phyloP scores from a whole-genome alignment of 2,888 invertebrate species.

The Rhorus exstirpatorius region DNA sequence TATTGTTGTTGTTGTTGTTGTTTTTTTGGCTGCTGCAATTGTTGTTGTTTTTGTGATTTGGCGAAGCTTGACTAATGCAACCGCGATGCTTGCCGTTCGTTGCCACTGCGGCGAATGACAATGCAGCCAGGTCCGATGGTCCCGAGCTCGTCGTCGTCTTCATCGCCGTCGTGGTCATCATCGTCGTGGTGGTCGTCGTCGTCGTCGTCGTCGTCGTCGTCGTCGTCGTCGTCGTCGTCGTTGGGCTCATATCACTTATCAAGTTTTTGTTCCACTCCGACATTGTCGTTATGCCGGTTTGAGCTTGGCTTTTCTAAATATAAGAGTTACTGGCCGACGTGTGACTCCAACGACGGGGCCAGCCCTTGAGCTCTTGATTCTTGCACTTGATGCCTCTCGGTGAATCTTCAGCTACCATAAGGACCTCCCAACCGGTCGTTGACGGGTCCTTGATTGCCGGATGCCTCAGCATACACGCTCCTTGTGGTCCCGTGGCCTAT shows the following conservation, averaged over 20 bases:
- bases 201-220: background rate
- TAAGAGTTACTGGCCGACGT: slow-evolving; percentile 78
- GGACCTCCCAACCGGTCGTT: slow-evolving; percentile 79
- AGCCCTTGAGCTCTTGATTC: slow-evolving; percentile 83
- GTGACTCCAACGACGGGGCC: slow-evolving; percentile 84
- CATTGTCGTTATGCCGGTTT: slow-evolving; percentile 58
- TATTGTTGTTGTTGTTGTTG: slow-evolving; percentile 70
- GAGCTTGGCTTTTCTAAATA: slow-evolving; percentile 78
- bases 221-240: slow-evolving; percentile 52
- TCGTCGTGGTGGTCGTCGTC: background rate
- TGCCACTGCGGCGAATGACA: no score
- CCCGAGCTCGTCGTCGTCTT: no score
- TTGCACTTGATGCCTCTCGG: slow-evolving; percentile 76
- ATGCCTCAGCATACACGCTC: slow-evolving; percentile 82
- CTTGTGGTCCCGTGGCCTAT: slow-evolving; percentile 75
- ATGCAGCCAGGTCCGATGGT: background rate
- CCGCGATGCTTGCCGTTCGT: slow-evolving; percentile 34
- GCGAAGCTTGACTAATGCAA: slow-evolving; percentile 29
- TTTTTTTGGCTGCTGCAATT: slow-evolving; percentile 67
- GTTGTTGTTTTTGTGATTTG: slow-evolving; percentile 59
- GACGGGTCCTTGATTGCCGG: slow-evolving; percentile 72
- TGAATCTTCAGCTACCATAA: slow-evolving; percentile 82
- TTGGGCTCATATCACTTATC: slow-evolving; percentile 61
- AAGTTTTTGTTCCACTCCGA: slow-evolving; percentile 78
- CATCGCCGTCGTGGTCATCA: no score